Base-by-base conservation (phyloP, 2,797 vertebrate species). In the Cottoperca gobio region DNA sequence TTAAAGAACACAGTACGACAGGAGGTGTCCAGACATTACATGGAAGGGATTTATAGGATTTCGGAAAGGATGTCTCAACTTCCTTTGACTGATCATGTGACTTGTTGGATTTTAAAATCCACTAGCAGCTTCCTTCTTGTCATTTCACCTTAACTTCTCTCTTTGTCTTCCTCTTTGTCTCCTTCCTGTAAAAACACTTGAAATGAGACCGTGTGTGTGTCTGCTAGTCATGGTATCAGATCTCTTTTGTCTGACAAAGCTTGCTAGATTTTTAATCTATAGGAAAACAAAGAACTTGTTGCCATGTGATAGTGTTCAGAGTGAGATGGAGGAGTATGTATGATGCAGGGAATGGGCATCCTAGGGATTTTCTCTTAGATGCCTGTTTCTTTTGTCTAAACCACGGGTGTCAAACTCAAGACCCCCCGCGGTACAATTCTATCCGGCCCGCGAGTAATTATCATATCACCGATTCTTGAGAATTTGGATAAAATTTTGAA, bases 31-130 rank as follows among this genome's bases (percentile, higher is more conserved):
- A 52, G 37, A 54, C 26, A 19, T 24, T 2, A 31, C 62, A 26
- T 39, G 53, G 14, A 67, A 43, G 69, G 42, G 12, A 42, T 39
- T 39, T 33, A n/a, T 46, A 49, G 7, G 37, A 40, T 37, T 73
- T 70, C 4, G 9, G n/a, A 57, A 61, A 73, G 16, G 53, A 24
- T 35, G 33, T 58, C 68, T 77, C 42, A 26, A 43, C 61, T 45
- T 79, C 71, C 69, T 77, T 55, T 58, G 50, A 48, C 74, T 24
- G 54, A 59, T 81, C 80, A 73, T 50, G 67, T 89, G 85, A 79
- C 81, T 70, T 59, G 10, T 45, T 55, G 46, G 49, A 49, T 53
- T 74, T 73, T 26, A 50, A 57, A 68, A 58, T 61, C 11, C 24
- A 57, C 8, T 45, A 21, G 8, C 58, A 26, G 62, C 59, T 67